A percentile compares a stretch with the other conserved stretches of the same genome.
phyloP scores from a whole-genome alignment of 1,140 invertebrate genomes.

The Globodera rostochiensis region DNA sequence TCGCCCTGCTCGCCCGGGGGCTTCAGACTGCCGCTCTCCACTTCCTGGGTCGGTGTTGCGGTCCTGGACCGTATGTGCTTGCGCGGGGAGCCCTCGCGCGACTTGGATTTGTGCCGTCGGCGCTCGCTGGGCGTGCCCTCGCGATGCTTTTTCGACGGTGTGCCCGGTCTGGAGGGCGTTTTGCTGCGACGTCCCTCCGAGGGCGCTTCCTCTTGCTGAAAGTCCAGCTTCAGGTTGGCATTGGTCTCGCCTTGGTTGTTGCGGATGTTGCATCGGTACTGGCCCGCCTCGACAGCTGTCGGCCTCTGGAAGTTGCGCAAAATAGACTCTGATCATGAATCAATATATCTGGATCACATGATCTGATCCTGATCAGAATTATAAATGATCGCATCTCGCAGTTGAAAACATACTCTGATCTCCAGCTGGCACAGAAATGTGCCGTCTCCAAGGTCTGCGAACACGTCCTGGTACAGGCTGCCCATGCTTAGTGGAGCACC shows the following conservation, averaged over 20 bases:
- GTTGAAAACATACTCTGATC: slow-evolving; percentile 72
- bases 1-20: slow-evolving; percentile 36
- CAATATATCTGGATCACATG: no score
- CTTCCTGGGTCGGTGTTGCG: slow-evolving; percentile 58
- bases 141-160: slow-evolving; percentile 53
- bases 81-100: slow-evolving; percentile 62
- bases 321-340: slow-evolving; percentile 11
- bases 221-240: slow-evolving; percentile 92
- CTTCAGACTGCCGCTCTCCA: slow-evolving; percentile 22
- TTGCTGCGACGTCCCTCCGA: slow-evolving; percentile 37
- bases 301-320: slow-evolving; percentile 74
- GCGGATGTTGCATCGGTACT: slow-evolving; percentile 97
- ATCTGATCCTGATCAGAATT: no score
- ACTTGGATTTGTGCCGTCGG: slow-evolving; percentile 55
- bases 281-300: slow-evolving; percentile 87
- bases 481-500: slow-evolving; percentile 74
- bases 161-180: slow-evolving; percentile 50
- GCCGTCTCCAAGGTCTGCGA: slow-evolving; percentile 82
- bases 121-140: slow-evolving; percentile 53
- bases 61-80: slow-evolving; percentile 58
- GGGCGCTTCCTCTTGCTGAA: slow-evolving; percentile 79
- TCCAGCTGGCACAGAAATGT: slow-evolving; percentile 86
- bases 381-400: no score
- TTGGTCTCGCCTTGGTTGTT: slow-evolving; percentile 89
- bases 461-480: slow-evolving; percentile 83